Percentiles rank a stretch among this genome's conserved stretches.
Evolutionary conservation across 2,888 invertebrate species (phyloP).

Genomic region (Neoaliturus tenellus): DNA sequence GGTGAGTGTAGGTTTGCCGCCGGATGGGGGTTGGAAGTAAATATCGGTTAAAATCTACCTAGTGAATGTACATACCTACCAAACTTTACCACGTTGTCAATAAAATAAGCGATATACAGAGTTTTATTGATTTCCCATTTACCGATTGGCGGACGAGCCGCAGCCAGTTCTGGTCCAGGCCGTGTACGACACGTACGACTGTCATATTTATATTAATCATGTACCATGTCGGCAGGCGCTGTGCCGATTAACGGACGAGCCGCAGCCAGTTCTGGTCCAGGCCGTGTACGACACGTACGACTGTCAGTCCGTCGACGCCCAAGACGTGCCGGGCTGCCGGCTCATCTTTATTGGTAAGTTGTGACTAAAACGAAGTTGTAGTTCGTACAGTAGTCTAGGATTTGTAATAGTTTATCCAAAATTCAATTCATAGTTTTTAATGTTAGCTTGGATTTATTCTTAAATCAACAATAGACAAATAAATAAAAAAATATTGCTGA

Average conservation of each 20-base stretch:
- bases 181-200: conserved; percentile 68
- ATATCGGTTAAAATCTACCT: too few relatives aligned
- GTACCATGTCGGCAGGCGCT: conserved; percentile 62
- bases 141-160: conserved; percentile 55
- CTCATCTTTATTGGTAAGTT: conserved; percentile 67
- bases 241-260: conserved; percentile 57
- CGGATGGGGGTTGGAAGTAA: too few relatives aligned
- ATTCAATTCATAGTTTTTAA: too few relatives aligned
- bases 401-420: too few relatives aligned
- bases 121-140: too few relatives aligned
- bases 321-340: conserved; percentile 53
- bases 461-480: neutral
- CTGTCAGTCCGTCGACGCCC: conserved; percentile 60
- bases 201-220: too few relatives aligned
- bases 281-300: conserved; percentile 69
- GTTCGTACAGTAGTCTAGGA: too few relatives aligned
- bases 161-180: conserved; percentile 66
- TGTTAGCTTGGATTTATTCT: neutral
- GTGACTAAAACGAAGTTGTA: too few relatives aligned
- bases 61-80: too few relatives aligned
- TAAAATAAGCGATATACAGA: too few relatives aligned
- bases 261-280: conserved; percentile 65
- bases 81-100: too few relatives aligned
- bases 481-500: neutral
- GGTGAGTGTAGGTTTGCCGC: too few relatives aligned